A percentile compares a stretch with the other conserved stretches of the same genome.
Evolutionary conservation across 2,797 vertebrate genomes (phyloP).

Genomic region (Hippocampus kuda): DNA sequence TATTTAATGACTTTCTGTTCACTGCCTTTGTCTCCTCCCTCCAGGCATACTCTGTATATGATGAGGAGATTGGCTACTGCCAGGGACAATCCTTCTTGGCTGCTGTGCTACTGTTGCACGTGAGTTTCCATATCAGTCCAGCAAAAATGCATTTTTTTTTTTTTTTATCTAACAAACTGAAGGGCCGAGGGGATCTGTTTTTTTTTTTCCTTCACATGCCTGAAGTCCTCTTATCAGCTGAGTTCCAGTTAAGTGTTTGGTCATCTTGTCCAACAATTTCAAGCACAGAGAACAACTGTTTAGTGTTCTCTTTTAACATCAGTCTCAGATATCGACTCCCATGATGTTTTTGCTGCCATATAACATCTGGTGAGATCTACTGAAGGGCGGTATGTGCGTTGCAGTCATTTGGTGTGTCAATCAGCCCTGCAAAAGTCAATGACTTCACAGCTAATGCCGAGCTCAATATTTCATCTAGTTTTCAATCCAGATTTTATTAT

Average conservation of each 20-base stretch:
- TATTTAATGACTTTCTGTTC: not conserved
- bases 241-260: not conserved
- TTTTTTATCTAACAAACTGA: not conserved
- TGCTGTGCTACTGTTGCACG: slow-evolving; percentile 92
- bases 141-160: not conserved
- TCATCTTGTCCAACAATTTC: slow-evolving; percentile 26
- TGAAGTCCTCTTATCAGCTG: slow-evolving; percentile 10
- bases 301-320: slow-evolving; percentile 26
- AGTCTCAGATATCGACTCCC: slow-evolving; percentile 1
- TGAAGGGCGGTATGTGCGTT: not conserved
- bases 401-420: not conserved
- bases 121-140: slow-evolving; percentile 63
- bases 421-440: not conserved
- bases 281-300: slow-evolving; percentile 16
- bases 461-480: not conserved
- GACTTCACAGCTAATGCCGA: not conserved
- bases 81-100: slow-evolving; percentile 97
- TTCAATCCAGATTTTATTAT: not conserved
- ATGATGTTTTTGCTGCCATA: not conserved
- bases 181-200: slow-evolving; percentile 5
- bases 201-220: not conserved
- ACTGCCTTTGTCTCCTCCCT: slow-evolving; percentile 9
- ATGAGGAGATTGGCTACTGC: slow-evolving; percentile 97
- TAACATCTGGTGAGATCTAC: not conserved
- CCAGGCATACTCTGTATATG: slow-evolving; percentile 98